phyloP scores from a whole-genome alignment of 1,140 invertebrate species.

The Drosophila tristis region DNA sequence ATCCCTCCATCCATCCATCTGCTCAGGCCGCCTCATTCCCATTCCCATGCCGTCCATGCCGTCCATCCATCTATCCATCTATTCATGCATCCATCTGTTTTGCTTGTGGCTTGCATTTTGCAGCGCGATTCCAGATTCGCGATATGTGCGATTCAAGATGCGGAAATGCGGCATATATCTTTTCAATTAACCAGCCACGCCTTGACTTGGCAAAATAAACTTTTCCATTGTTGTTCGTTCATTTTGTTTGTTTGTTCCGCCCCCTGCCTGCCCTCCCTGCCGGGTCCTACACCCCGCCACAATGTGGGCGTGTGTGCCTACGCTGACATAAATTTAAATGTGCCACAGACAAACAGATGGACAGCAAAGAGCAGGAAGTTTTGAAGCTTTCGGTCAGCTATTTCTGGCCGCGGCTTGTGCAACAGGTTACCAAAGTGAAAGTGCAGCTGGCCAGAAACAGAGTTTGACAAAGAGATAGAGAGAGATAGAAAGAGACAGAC shows the following conservation, averaged over 20 bases:
- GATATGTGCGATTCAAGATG: slow-evolving; percentile 52
- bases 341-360: slow-evolving; percentile 5
- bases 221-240: slow-evolving; percentile 45
- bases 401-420: slow-evolving; percentile 35
- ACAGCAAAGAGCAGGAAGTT: slow-evolving; percentile 40
- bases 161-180: slow-evolving; percentile 72
- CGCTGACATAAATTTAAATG: slow-evolving; percentile 50
- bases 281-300: slow-evolving; percentile 19
- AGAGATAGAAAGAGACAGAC: no score
- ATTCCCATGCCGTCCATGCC: not conserved
- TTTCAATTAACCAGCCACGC: slow-evolving; percentile 58
- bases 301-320: slow-evolving; percentile 41
- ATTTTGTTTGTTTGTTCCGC: slow-evolving; percentile 42
- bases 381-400: slow-evolving; percentile 44
- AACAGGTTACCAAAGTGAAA: slow-evolving; percentile 69
- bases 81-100: slow-evolving; percentile 9
- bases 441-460: slow-evolving; percentile 31
- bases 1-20: slow-evolving; percentile 22
- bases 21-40: not conserved
- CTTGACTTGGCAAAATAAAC: slow-evolving; percentile 69
- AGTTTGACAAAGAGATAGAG: not conserved
- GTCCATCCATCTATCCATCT: slow-evolving; percentile 27
- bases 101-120: slow-evolving; percentile 54
- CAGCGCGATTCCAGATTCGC: slow-evolving; percentile 39
- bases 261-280: not conserved